A percentile compares a stretch with the other conserved stretches of the same genome.
These are phyloP conservation scores for Eulemur mongoz DNA, from an alignment of 2,797 vertebrate genomes.

Conservation along the genomic window DNA sequence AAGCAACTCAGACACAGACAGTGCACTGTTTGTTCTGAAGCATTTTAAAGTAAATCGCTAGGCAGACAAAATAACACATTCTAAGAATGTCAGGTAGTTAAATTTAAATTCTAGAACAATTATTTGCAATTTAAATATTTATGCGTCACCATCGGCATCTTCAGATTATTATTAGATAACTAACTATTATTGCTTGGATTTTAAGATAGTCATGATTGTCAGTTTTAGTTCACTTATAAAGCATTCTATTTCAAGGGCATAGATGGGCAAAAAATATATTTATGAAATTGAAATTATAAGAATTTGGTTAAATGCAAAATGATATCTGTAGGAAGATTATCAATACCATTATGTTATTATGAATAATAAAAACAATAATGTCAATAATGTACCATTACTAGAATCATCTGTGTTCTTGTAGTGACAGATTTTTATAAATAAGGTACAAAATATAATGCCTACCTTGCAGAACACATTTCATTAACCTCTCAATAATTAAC, in stretches of 20 bases:
- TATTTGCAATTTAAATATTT: slow-evolving; percentile 12
- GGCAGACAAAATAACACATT: neutral
- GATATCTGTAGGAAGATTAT: neutral
- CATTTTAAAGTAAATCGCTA: neutral
- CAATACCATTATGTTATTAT: neutral
- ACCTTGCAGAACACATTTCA: neutral
- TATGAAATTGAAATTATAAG: neutral
- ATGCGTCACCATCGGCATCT: neutral
- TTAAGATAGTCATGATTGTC: neutral
- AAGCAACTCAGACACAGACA: neutral
- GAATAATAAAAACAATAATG: neutral
- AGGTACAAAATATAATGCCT: neutral
- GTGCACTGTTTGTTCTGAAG: neutral
- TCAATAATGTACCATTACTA: neutral
- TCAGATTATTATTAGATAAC: neutral
- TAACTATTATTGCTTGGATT: slow-evolving; percentile 16
- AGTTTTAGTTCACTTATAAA: neutral
- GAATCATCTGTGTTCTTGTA: neutral
- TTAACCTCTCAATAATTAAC: neutral
- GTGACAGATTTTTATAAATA: neutral
- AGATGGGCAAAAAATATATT: neutral
- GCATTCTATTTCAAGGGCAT: neutral
- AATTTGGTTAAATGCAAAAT: neutral
- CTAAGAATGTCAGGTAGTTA: neutral
- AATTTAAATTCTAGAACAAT: slow-evolving; percentile 5